phyloP scores from a whole-genome alignment of 2,113 vertebrate species.

The Psophia crepitans region DNA sequence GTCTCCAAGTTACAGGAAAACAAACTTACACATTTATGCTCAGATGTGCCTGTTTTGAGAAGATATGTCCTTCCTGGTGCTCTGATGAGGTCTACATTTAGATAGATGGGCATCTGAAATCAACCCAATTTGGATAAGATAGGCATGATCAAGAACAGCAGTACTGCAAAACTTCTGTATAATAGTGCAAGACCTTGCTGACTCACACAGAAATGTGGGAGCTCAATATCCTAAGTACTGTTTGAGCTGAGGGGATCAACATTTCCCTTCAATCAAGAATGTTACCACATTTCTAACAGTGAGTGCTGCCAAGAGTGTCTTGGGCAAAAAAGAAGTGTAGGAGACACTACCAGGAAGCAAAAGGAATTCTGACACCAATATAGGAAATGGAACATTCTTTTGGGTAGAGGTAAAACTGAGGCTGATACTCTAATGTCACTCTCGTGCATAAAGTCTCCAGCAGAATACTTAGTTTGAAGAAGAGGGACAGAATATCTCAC shows the following conservation, averaged over 20 bases:
- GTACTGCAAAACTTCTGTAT: neutral
- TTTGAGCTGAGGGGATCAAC: neutral
- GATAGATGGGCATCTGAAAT: neutral
- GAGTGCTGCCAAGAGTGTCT: neutral
- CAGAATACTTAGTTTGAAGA: neutral
- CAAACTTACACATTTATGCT: neutral
- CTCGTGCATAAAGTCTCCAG: neutral
- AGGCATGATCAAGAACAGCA: neutral
- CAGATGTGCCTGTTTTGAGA: neutral
- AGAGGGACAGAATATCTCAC: neutral
- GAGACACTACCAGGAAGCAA: neutral
- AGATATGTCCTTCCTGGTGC: neutral
- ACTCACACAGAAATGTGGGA: neutral
- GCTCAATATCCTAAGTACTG: neutral
- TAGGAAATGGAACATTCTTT: neutral
- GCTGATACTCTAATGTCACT: neutral
- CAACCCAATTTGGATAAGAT: neutral
- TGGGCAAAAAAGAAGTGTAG: neutral
- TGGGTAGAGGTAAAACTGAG: neutral
- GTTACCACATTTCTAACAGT: neutral
- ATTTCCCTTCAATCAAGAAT: neutral
- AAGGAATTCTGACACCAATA: neutral
- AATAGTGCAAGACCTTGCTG: neutral
- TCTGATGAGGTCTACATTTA: neutral
- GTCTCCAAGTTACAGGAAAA: neutral